Percentiles rank a stretch among this genome's conserved stretches.
These are phyloP conservation scores for Phania funesta DNA, from an alignment of 2,888 invertebrate species.

Conservation along the genomic window DNA sequence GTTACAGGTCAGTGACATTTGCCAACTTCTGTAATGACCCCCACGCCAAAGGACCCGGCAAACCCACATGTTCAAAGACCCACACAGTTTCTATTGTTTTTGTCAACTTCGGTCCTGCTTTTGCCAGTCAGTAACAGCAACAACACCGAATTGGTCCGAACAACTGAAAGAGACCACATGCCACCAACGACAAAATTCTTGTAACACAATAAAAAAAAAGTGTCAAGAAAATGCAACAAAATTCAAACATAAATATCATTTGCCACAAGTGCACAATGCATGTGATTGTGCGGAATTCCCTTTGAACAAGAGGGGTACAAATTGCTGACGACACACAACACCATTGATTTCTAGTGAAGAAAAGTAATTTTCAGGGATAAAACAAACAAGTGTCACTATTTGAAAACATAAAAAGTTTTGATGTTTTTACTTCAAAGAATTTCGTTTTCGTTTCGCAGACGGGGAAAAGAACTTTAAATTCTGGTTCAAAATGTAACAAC, in stretches of 20 bases:
- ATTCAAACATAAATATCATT: slow-evolving; percentile 2
- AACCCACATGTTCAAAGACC: background rate
- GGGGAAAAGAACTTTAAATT: background rate
- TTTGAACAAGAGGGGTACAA: slow-evolving; percentile 16
- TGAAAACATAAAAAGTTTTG: background rate
- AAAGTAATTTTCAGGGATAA: background rate
- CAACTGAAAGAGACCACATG: slow-evolving; percentile 24
- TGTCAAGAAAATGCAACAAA: background rate
- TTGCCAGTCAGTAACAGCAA: slow-evolving; percentile 26
- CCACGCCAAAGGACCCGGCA: background rate
- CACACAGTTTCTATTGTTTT: background rate
- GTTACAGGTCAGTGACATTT: slow-evolving; percentile 28
- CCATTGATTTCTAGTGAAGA: background rate
- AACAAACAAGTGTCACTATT: background rate
- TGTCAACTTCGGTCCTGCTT: background rate
- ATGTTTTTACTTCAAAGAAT: background rate
- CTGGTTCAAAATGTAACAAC: background rate
- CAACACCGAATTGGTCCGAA: background rate
- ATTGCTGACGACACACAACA: background rate
- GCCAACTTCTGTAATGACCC: slow-evolving; percentile 1
- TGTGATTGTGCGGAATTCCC: background rate
- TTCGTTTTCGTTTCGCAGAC: background rate
- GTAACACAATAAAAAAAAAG: slow-evolving; percentile 12
- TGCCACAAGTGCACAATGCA: slow-evolving; percentile 11
- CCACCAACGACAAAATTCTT: slow-evolving; percentile 25